Evolutionary conservation across 2,888 invertebrate species (phyloP), one percentile per base, ranked within the genome.

Genomic region (Argynnis bischoffii): DNA sequence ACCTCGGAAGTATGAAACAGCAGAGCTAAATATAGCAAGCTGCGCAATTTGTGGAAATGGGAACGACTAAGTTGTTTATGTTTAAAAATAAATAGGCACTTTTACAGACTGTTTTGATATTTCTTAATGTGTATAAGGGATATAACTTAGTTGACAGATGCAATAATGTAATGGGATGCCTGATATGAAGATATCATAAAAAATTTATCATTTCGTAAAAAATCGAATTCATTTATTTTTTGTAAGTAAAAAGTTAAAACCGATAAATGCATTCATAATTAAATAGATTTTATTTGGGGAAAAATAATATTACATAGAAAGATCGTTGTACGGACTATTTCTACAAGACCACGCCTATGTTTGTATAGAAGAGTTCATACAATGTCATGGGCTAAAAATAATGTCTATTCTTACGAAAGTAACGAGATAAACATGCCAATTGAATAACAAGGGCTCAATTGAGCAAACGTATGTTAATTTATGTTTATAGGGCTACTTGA

Each of bases 1-100:
- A 63, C 60, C 60, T 63, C 66, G 68, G 68, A 69, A 71, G 68
- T 70, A 66, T 54, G 53, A 69, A 74, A 61, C 46, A 46, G 55
- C 70, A 60, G 53, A 60, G 71, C 81, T 81, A 81, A 75, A 79
- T 78, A 78, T 82, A 82, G 79, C 26, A 31, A 16, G 15, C 61
- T 59, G 59, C 63, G 72, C 75, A 76, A 76, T 76, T 79, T 73
- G 73, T 64, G 64, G 67, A 78, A 76, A 79, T 72, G 73, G 74
- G 77, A 74, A 72, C 63, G 56, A 55, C 31, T 15, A 64, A 55
- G n/a, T 55, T 31, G 16, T 55, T 31, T 48, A 41, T 56, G n/a
- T 46, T 64, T 53, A 55, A 41, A 64, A 64, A 64, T 64, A 64
- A 64, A 64, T 64, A 41, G 55, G 48, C 31, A 18, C 14, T 48